phyloP scores from a whole-genome alignment of 2,797 vertebrate species.

The Gobionotothen gibberifrons region DNA sequence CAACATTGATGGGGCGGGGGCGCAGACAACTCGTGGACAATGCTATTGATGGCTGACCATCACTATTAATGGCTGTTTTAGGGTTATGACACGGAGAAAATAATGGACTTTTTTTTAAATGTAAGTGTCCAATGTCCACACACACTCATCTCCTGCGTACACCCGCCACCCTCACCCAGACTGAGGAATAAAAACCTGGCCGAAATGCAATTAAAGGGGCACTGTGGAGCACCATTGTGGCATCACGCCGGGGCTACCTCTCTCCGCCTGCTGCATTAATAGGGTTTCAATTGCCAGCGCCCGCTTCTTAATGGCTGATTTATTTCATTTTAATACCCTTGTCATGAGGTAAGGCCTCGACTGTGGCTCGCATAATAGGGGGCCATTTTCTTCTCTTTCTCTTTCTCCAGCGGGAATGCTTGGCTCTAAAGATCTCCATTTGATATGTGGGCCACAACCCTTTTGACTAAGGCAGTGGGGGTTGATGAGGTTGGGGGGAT shows the following conservation, averaged over 20 bases:
- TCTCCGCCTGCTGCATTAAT: conserved; percentile 82
- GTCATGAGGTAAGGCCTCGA: conserved; percentile 82
- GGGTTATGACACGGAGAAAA: conserved; percentile 18
- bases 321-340: conserved; percentile 89
- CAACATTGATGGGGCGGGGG: conserved; percentile 77
- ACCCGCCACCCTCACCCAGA: conserved; percentile 69
- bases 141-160: conserved; percentile 40
- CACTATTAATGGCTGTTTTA: conserved; percentile 30
- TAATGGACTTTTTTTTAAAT: background rate
- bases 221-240: conserved; percentile 77
- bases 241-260: conserved; percentile 71
- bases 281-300: conserved; percentile 84
- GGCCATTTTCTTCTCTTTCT: conserved; percentile 65
- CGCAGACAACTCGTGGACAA: conserved; percentile 63
- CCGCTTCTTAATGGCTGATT: conserved; percentile 87
- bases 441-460: conserved; percentile 75
- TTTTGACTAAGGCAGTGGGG: conserved; percentile 55
- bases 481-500: conserved; percentile 38
- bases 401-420: conserved; percentile 78
- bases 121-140: background rate
- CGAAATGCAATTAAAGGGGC: conserved; percentile 81
- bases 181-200: conserved; percentile 73
- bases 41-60: conserved; percentile 68
- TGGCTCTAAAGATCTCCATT: conserved; percentile 77
- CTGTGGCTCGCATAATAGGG: conserved; percentile 80